Base-by-base conservation (phyloP, 2,888 invertebrate species). In the Athrips mouffetella region DNA sequence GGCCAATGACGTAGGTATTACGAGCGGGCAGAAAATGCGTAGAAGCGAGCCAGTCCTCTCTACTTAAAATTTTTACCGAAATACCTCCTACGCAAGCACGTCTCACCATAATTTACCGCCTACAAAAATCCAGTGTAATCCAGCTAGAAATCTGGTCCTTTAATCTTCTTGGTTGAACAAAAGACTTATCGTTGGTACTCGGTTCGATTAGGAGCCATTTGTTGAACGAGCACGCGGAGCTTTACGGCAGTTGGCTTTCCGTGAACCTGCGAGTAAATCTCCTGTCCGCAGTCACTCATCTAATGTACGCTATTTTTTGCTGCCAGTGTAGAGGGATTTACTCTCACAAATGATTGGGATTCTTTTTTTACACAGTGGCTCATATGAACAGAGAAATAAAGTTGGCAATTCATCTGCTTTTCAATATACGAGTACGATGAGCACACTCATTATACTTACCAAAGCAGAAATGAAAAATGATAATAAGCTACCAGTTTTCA, bases 161-260 rank as follows among this genome's bases (percentile, higher is more conserved):
- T 37, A 37, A 37, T 37, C 37, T 37, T 18, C n/a, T n/a, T n/a
- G 21, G 37, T 37, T 21, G 21, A 21, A 37, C 13, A 18, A 37
- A 37, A 21, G 37, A 37, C 18, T 37, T 37, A 37, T 37, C 37
- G 37, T 37, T 11, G 20, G 37, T 37, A 21, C 37, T 37, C 37
- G 13, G 37, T 37, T 37, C 37, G 37, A 37, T 37, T 37, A 37
- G 37, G 37, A 37, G 21, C 37, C 18, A 37, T 37, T 37, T 37
- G 37, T 37, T 2, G 11, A 37, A 37, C 37, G 37, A 37, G 21
- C 20, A 21, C 21, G 11, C n/a, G n/a, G n/a, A 21, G 37, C 37
- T 37, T 37, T 37, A 11, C 18, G 37, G 37, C 37, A n/a, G 20
- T 37, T 37, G 37, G 21, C 20, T 5, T 18, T 4, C 21, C n/a